Conservation (phyloP, 2,797 vertebrate genomes). For the Gila robusta region DNA sequence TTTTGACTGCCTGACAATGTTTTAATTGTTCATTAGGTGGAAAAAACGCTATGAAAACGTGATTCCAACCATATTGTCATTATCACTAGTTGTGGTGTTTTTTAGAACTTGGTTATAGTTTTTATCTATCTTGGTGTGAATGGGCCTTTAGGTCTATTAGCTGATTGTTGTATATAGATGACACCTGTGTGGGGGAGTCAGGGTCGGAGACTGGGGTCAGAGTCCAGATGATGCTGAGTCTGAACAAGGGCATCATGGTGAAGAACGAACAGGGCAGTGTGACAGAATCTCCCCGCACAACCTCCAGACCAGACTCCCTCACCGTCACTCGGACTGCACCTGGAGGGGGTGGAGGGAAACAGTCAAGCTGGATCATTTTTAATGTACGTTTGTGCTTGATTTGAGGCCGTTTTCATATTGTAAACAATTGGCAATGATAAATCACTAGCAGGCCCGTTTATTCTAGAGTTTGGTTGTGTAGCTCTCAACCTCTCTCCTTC, state of each 20-base stretch:
- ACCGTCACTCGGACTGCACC: constrained; percentile 78
- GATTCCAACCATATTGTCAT: neutral
- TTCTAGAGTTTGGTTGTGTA: constrained; percentile 13
- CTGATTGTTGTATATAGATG: neutral
- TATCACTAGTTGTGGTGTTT: neutral
- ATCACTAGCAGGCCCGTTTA: neutral
- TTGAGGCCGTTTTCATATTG: neutral
- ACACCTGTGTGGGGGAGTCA: constrained; percentile 75
- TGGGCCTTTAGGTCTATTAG: neutral
- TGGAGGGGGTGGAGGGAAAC: constrained; percentile 47
- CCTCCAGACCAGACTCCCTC: constrained; percentile 75
- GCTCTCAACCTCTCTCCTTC: neutral
- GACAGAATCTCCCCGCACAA: constrained; percentile 76
- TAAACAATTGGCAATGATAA: neutral
- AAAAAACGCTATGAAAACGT: neutral
- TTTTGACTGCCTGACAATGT: neutral
- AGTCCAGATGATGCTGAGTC: constrained; percentile 87
- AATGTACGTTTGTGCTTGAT: neutral
- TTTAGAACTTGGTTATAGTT: neutral
- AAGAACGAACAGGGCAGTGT: constrained; percentile 83
- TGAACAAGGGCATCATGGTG: constrained; percentile 77
- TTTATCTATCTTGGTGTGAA: neutral
- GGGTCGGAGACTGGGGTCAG: constrained; percentile 76
- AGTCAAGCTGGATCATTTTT: neutral
- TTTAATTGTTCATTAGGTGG: neutral